Evolutionary conservation across 53 echinoderm and acorn worm species (phyloP), one percentile per base, ranked within the genome.

Genomic region (Apostichopus leukothele): DNA sequence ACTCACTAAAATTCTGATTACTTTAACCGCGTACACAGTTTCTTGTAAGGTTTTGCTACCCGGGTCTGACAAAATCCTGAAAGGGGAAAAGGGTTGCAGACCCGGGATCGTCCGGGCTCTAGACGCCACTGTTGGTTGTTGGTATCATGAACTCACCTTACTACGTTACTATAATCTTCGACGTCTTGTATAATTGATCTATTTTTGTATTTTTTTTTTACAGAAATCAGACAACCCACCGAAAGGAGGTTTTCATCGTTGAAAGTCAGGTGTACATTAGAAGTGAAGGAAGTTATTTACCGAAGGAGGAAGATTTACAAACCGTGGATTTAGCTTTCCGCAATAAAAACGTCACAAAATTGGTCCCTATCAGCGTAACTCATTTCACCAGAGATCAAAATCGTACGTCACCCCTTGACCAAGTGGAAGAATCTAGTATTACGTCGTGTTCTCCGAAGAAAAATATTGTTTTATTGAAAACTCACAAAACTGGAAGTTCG

Each of bases 381-480:
- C 6, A 18, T 18, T 16, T n/a, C 4, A 71, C 13, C 18, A 71
- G 18, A 6, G 20, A n/a, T 71, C 71, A 71, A 18, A 71, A 71
- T 71, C 71, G 18, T 5, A 16, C 71, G n/a, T 6, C 6, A n/a
- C 18, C n/a, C 6, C 6, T n/a, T 19, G 18, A 71, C 18, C 71
- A 71, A 18, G 20, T 6, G 20, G 71, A n/a, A n/a, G 18, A 18
- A n/a, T 18, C 18, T 5, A 16, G 13, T 3, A 71, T 19, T 18
- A n/a, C 6, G 71, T 4, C 13, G 18, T 71, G 71, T 71, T 71
- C 71, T 6, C 71, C 71, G 18, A 71, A 71, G 71, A 75, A 86
- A 67, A 90, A 90, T 73, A 59, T 90, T 5, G 86, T 86, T 14
- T 86, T 86, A 54, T 66, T 90, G 0, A 90, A 90, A 76, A 86